Evolutionary conservation across 2,113 vertebrate genomes (phyloP), one percentile per base, ranked within the genome.

Genomic region (Aegithalos caudatus): DNA sequence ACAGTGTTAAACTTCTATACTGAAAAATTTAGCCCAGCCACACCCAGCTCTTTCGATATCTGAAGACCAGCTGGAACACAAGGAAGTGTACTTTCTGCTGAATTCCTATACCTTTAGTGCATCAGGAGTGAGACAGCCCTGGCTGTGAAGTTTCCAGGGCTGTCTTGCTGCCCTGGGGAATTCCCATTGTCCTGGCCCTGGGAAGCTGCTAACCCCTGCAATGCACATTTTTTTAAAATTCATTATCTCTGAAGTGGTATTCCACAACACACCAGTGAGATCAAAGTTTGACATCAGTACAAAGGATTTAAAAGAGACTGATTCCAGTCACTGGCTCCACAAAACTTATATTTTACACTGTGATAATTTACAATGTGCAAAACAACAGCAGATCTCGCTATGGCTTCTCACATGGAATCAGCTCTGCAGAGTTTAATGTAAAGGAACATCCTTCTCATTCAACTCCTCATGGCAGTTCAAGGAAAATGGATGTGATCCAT

Each of bases 161-260:
- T 64, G 35, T 27, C 23, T 35, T 60, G 25, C 15, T 54, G 23
- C 23, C 10, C 28, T 5, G 3, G 9, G 20, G 71, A 77, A 23
- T 31, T 50, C 16, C 19, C 1, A 1, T 29, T 13, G 11, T 51
- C 15, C 27, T 10, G 4, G 5, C 2, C 8, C 11, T 7, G 3
- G 7, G 11, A 48, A 80, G 8, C 2, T 54, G 42, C 16, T 12
- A 9, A 24, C 4, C 21, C 7, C 22, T 74, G 9, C 40, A 79
- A 22, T 28, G 29, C 24, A n/a, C 2, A 4, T 91, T 89, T 35
- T 50, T 38, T n/a, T n/a, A n/a, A n/a, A 21, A 60, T 8, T 6
- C 17, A 9, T 22, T 10, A 8, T 31, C 14, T 77, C 58, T 83
- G 64, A 76, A 72, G 18, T 9, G 12, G 10, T 35, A 18, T 51